Conservation (phyloP, 1,140 invertebrate genomes). For the Drosophila asahinai region DNA sequence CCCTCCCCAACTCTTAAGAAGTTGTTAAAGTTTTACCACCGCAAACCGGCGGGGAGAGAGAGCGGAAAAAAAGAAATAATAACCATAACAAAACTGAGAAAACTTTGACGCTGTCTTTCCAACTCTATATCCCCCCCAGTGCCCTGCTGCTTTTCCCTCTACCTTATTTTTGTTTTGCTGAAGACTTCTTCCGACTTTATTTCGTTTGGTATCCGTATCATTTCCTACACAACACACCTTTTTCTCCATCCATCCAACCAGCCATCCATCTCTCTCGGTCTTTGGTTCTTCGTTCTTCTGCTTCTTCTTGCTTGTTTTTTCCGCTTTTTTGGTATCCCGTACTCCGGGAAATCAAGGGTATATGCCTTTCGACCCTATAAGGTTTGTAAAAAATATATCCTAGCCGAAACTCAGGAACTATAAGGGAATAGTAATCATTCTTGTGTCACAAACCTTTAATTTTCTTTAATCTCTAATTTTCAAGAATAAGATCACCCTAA, state of each 20-base stretch:
- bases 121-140: background rate
- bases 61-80: constrained; percentile 21
- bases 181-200: constrained; percentile 72
- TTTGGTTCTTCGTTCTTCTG: constrained; percentile 26
- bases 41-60: constrained; percentile 19
- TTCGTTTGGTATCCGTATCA: constrained; percentile 57
- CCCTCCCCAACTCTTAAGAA: constrained; percentile 57
- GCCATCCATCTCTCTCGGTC: constrained; percentile 22
- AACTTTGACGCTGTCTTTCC: constrained; percentile 64
- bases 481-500: background rate
- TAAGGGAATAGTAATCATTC: background rate
- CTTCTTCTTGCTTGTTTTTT: constrained; percentile 23
- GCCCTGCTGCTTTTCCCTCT: constrained; percentile 2
- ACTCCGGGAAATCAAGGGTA: background rate
- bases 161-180: constrained; percentile 29
- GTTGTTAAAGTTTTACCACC: constrained; percentile 72
- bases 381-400: background rate
- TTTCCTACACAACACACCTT: constrained; percentile 65
- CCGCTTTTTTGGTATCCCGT: constrained; percentile 8
- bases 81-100: constrained; percentile 62
- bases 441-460: background rate
- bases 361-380: background rate
- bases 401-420: background rate
- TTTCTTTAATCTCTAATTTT: no score
- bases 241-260: constrained; percentile 43